phyloP scores from a whole-genome alignment of 1,140 invertebrate species.

The Caenorhabditis brenneri region DNA sequence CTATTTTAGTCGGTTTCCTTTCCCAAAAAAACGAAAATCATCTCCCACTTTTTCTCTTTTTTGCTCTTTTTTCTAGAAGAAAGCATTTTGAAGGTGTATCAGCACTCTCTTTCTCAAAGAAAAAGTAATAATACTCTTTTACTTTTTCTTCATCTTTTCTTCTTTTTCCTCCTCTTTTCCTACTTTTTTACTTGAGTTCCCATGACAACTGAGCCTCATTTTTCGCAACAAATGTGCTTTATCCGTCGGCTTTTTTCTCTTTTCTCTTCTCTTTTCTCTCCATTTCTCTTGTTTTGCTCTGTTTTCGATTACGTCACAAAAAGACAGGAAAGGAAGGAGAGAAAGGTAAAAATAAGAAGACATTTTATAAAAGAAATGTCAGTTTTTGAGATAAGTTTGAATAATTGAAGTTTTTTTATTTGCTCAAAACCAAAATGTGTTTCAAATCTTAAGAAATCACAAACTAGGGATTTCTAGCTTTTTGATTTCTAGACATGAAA shows the following conservation, averaged over 20 bases:
- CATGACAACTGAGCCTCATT: slow-evolving; percentile 12
- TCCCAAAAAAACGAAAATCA: not conserved
- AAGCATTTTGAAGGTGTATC: not conserved
- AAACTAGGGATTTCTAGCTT: no score
- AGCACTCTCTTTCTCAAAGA: not conserved
- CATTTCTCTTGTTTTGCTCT: not conserved
- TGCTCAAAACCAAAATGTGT: no score
- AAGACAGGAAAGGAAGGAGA: not conserved
- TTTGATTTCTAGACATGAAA: no score
- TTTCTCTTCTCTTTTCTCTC: not conserved
- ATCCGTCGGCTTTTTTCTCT: slow-evolving; percentile 20
- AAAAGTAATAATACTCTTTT: slow-evolving; percentile 11
- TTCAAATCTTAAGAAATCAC: no score
- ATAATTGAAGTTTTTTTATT: no score
- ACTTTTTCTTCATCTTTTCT: not conserved
- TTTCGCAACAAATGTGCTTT: slow-evolving; percentile 43
- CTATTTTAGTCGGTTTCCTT: not conserved
- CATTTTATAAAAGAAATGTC: not conserved
- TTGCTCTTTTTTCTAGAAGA: not conserved
- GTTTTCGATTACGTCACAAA: slow-evolving; percentile 16
- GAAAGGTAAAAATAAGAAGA: not conserved
- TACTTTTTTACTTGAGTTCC: slow-evolving; percentile 12
- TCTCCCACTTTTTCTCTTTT: not conserved
- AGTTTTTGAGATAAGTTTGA: no score
- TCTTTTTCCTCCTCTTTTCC: not conserved